Evolutionary conservation across 2,888 invertebrate genomes (phyloP), one percentile per base, ranked within the genome.

Genomic region (Sesia apiformis): DNA sequence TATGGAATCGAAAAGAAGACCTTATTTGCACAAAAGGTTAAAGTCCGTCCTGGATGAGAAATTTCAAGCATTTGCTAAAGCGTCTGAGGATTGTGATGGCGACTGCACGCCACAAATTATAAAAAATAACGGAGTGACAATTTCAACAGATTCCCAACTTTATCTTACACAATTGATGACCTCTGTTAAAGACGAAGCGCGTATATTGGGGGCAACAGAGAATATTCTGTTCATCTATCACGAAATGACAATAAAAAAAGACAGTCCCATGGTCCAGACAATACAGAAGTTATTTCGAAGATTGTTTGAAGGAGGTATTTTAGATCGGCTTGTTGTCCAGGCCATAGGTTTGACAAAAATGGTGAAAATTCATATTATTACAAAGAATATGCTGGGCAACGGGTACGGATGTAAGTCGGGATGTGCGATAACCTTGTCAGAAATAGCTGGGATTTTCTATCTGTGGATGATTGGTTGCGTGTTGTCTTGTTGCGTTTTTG

Each of bases 221-320:
- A 77, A 76, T 51, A 52, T 84, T 5, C 6, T 87, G 0, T 70
- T 70, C 0, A 64, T 81, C 0, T 86, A 75, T 54, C 79, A 82
- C 43, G 84, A 86, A 59, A 86, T 88, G 74, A 40, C 81, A 8
- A 63, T 85, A 0, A 61, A 73, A 23, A 84, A 77, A 50, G 59
- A 72, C 7, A 71, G 71, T 57, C 55, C 63, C 3, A 56, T 84
- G 0, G 66, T 68, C 0, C 53, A 8, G 0, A 68, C 60, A 5
- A 70, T 84, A 51, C 65, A 70, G 7, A 65, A 64, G 3, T 60
- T 74, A 0, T 54, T 78, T 4, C 42, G 54, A 38, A 66, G 74
- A n/a, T 61, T 88, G 0, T 77, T 75, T 56, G 85, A 87, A 60
- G 72, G 76, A n/a, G 87, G 86, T 5, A 80, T 88, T 23, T 23